phyloP scores from a whole-genome alignment of 1,140 invertebrate genomes.

The Hycleus phaleratus region DNA sequence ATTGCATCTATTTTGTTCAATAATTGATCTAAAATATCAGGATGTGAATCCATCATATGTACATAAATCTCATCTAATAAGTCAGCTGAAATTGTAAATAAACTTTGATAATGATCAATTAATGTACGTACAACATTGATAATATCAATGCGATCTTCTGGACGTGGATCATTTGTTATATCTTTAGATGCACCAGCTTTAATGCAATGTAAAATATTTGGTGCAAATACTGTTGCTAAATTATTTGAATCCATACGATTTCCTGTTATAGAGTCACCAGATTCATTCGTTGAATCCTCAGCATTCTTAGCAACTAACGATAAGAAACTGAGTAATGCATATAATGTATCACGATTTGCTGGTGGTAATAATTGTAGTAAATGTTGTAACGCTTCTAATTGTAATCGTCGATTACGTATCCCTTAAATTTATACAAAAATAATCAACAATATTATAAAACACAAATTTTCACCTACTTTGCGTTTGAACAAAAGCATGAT shows the following conservation, averaged over 20 bases:
- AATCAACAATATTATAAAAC: background rate
- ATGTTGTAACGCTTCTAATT: slow-evolving; percentile 74
- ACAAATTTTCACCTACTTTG: slow-evolving; percentile 57
- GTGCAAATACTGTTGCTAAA: slow-evolving; percentile 86
- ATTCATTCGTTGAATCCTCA: slow-evolving; percentile 51
- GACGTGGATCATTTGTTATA: slow-evolving; percentile 49
- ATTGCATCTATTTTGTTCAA: slow-evolving; percentile 43
- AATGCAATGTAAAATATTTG: slow-evolving; percentile 80
- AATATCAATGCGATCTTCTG: slow-evolving; percentile 76
- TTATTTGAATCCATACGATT: slow-evolving; percentile 93
- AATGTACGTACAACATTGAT: slow-evolving; percentile 79
- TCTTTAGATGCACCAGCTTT: slow-evolving; percentile 56
- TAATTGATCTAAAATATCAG: slow-evolving; percentile 65
- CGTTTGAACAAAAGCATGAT: slow-evolving; percentile 81
- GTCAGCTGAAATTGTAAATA: slow-evolving; percentile 72
- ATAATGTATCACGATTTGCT: slow-evolving; percentile 81
- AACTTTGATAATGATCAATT: slow-evolving; percentile 67
- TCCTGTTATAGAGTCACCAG: slow-evolving; percentile 58
- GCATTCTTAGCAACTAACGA: slow-evolving; percentile 67
- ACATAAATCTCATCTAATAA: slow-evolving; percentile 78
- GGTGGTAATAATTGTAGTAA: slow-evolving; percentile 77
- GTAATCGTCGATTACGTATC: slow-evolving; percentile 70
- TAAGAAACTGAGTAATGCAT: slow-evolving; percentile 72
- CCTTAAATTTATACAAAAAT: slow-evolving; percentile 42
- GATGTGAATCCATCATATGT: slow-evolving; percentile 74